Evolutionary conservation across 2,797 vertebrate genomes (phyloP), one percentile per base, ranked within the genome.

Genomic region (Cuniculus paca): DNA sequence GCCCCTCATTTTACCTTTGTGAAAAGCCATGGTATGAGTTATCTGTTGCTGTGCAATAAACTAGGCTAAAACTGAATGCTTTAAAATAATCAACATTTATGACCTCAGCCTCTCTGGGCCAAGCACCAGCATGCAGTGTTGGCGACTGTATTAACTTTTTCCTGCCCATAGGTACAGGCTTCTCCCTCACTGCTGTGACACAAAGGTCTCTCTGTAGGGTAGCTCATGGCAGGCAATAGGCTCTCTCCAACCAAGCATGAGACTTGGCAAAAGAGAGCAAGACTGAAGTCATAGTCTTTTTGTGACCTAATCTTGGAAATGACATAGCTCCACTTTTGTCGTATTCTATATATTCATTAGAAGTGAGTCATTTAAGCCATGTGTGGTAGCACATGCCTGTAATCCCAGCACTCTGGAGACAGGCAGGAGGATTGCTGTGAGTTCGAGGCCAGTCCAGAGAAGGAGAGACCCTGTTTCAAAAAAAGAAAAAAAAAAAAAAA

Each of bases 1-100:
- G 72, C 50, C 34, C 13, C 28, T 89, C 39, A 58, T 60, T 89
- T 89, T 90, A 34, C 58, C 65, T 92, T 86, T 90, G 65, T 42
- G 80, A 26, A 84, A 89, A 81, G 52, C 42, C 34, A 22, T 52
- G 56, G 7, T 61, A 1, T 54, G 77, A 70, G 31, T 68, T 70
- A 26, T 34, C 74, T 85, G 34, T 36, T 68, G 31, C 68, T 54
- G 12, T 50, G 45, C 61, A 52, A 60, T 34, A 89, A 75, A 39
- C 36, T 58, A 90, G 9, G 52, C 31, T 54, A 56, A 26, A 86
- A 14, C 34, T n/a, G 70, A 56, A 20, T 45, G 58, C 17, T 50
- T 75, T 89, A 63, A 80, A 42, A 17, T 11, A 5, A 19, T 54
- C 85, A 82, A 24, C 11, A 9, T 42, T 56, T 63, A 58, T 58